Evolutionary conservation across 1,140 invertebrate genomes (phyloP).

Genomic region (Solenopsis fugax): DNA sequence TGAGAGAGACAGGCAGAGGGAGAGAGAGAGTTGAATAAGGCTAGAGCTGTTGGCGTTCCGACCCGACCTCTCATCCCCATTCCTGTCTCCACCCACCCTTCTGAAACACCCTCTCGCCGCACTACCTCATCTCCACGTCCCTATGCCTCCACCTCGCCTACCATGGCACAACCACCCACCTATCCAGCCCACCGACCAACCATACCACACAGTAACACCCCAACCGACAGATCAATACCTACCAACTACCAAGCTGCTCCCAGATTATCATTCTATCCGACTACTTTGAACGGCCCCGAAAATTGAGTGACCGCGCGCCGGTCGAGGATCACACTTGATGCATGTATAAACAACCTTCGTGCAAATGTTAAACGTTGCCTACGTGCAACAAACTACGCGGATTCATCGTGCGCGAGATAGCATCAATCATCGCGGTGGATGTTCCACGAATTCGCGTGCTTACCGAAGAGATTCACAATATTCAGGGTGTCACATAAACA

Average conservation of each 20-base stretch:
- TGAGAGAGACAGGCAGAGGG: background rate
- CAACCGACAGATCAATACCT: constrained; percentile 85
- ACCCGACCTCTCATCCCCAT: constrained; percentile 78
- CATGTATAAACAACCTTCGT: constrained; percentile 37
- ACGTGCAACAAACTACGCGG: constrained; percentile 38
- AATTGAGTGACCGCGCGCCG: constrained; percentile 71
- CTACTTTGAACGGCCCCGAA: constrained; percentile 79
- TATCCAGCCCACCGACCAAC: constrained; percentile 77
- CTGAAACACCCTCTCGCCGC: constrained; percentile 54
- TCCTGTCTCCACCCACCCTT: constrained; percentile 70
- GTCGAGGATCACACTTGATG: constrained; percentile 24
- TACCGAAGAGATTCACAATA: constrained; percentile 29
- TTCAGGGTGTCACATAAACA: background rate
- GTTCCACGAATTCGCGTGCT: constrained; percentile 34
- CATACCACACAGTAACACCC: constrained; percentile 82
- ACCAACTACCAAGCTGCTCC: constrained; percentile 83
- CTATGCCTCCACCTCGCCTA: constrained; percentile 71
- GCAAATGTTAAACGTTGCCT: constrained; percentile 33
- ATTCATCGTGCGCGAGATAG: constrained; percentile 24
- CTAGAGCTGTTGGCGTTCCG: constrained; percentile 76
- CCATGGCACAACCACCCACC: constrained; percentile 78
- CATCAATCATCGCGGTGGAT: constrained; percentile 45
- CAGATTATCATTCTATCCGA: constrained; percentile 83
- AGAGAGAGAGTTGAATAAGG: constrained; percentile 61
- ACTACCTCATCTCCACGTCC: constrained; percentile 62